Evolutionary conservation across 92 coral and sea anemone genomes (phyloP).

Genomic region (Ricordea florida): DNA sequence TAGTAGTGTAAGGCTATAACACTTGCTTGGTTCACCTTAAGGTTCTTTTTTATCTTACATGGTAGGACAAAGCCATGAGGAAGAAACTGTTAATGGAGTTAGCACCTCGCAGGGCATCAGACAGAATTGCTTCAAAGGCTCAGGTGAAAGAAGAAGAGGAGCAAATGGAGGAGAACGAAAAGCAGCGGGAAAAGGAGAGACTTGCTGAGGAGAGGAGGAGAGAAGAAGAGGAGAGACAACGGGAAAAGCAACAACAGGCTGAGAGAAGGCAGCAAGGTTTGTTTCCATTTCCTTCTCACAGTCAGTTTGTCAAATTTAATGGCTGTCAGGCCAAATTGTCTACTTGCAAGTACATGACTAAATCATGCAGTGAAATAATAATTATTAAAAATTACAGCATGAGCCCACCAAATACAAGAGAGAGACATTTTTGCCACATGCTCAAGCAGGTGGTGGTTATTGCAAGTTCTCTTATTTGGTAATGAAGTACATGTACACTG

Average conservation of each 20-base stretch:
- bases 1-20: no score
- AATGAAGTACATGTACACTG: no score
- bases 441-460: no score
- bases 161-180: conserved; percentile 58
- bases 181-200: conserved; percentile 65
- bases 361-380: no score
- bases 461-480: no score
- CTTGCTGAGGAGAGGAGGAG: conserved; percentile 77
- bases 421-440: no score
- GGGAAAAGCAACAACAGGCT: conserved; percentile 74
- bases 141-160: conserved; percentile 80
- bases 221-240: conserved; percentile 88
- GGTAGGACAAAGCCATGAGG: conserved; percentile 90
- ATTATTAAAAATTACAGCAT: no score
- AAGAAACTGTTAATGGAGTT: conserved; percentile 85
- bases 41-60: neutral
- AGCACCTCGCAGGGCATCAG: conserved; percentile 93
- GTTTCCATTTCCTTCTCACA: neutral
- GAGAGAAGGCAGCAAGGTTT: conserved; percentile 92
- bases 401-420: no score
- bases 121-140: conserved; percentile 89
- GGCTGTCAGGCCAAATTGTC: neutral
- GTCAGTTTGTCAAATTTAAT: neutral
- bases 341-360: no score
- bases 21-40: no score